Conservation (phyloP, 2,888 invertebrate genomes). For the Lumbricus terrestris region DNA sequence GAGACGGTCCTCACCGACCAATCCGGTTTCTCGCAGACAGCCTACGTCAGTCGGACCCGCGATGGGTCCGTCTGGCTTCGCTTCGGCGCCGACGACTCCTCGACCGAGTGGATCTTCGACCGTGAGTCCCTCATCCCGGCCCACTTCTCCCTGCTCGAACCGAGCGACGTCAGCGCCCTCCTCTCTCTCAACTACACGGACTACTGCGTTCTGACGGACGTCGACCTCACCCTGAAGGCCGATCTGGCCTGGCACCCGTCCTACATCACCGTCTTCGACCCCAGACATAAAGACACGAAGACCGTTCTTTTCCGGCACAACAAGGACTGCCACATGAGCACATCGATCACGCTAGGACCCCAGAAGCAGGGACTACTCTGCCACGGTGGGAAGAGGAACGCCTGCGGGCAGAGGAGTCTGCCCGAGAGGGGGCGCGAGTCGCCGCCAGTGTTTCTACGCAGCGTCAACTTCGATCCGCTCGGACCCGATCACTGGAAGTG, state of each 20-base stretch:
- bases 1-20: constrained; percentile 25
- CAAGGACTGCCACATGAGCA: constrained; percentile 34
- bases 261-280: constrained; percentile 36
- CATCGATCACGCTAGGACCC: constrained; percentile 31
- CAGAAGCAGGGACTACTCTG: constrained; percentile 39
- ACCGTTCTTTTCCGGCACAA: constrained; percentile 23
- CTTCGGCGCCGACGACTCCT: constrained; percentile 31
- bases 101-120: constrained; percentile 36
- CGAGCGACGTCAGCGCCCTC: constrained; percentile 27
- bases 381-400: constrained; percentile 34
- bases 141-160: constrained; percentile 28
- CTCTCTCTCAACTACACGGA: constrained; percentile 36
- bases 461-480: constrained; percentile 36
- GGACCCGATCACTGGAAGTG: constrained; percentile 34
- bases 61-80: constrained; percentile 39
- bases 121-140: constrained; percentile 20
- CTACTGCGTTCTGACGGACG: constrained; percentile 39
- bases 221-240: constrained; percentile 34
- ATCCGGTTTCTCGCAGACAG: constrained; percentile 13
- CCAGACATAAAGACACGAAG: constrained; percentile 19
- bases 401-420: constrained; percentile 35
- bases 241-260: constrained; percentile 40
- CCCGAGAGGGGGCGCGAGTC: constrained; percentile 32
- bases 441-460: constrained; percentile 32
- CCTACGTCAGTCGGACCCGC: constrained; percentile 42